phyloP scores from a whole-genome alignment of 2,888 invertebrate species.

The Parthenolecanium corni region DNA sequence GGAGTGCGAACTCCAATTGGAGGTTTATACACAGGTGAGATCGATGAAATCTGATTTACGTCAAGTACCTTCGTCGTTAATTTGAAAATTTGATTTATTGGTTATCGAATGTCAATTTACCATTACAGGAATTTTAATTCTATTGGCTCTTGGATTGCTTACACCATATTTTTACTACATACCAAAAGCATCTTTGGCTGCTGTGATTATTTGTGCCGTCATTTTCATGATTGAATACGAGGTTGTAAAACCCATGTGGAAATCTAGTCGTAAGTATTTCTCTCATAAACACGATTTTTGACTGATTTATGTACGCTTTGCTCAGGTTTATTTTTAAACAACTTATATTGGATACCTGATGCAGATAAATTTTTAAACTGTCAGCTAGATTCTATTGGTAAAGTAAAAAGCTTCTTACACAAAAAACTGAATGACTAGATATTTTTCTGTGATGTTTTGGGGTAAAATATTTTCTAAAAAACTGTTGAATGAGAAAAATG shows the following conservation, averaged over 20 bases:
- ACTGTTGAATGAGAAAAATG: too few relatives aligned
- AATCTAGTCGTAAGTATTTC: constrained; percentile 52
- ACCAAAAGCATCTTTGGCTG: constrained; percentile 78
- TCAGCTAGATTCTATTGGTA: too few relatives aligned
- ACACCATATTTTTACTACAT: constrained; percentile 84
- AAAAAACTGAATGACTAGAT: too few relatives aligned
- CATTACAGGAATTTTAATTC: constrained; percentile 57
- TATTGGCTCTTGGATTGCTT: constrained; percentile 70
- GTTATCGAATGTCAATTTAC: constrained; percentile 13
- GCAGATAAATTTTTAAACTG: too few relatives aligned
- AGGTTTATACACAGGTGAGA: constrained; percentile 63
- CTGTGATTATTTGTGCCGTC: constrained; percentile 89
- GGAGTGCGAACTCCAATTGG: constrained; percentile 83
- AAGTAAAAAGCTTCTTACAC: too few relatives aligned
- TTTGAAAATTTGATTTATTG: too few relatives aligned
- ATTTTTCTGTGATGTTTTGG: too few relatives aligned
- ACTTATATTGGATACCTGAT: too few relatives aligned
- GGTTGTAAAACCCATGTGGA: constrained; percentile 72
- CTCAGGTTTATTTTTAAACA: too few relatives aligned
- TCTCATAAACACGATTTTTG: not conserved
- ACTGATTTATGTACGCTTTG: not conserved
- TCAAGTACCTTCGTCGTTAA: not conserved
- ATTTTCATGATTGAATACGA: constrained; percentile 90
- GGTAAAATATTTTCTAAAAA: too few relatives aligned
- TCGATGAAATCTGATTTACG: not conserved